Percentiles rank a stretch among this genome's conserved stretches.
These are phyloP conservation scores for Ciona savignyi DNA, from an alignment of 23 tunicate species.

Conservation along the genomic window DNA sequence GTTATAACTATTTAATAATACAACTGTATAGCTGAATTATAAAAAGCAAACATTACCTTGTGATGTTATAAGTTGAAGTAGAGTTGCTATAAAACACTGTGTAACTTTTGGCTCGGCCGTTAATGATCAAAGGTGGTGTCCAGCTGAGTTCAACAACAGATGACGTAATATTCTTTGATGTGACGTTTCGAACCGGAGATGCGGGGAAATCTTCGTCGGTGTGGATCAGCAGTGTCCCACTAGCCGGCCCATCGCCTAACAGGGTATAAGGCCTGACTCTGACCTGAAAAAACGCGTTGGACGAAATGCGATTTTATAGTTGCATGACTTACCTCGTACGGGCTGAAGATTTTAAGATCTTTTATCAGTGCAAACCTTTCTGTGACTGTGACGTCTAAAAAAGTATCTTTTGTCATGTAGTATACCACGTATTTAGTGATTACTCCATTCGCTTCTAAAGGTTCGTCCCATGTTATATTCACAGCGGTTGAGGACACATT, in stretches of 20 bases:
- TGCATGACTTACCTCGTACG: background rate
- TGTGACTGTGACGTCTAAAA: background rate
- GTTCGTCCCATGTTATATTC: background rate
- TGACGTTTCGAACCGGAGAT: constrained; percentile 38
- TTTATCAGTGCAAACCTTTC: background rate
- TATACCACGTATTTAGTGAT: background rate
- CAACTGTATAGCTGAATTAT: too few relatives aligned
- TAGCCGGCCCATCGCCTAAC: background rate
- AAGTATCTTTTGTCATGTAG: background rate
- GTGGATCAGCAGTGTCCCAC: constrained; percentile 21
- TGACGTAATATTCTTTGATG: constrained; percentile 40
- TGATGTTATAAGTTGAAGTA: background rate
- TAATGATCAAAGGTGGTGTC: constrained; percentile 41
- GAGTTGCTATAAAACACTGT: constrained; percentile 27
- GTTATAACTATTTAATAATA: background rate
- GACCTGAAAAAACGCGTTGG: too few relatives aligned
- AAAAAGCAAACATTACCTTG: constrained; percentile 3
- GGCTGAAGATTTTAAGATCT: background rate
- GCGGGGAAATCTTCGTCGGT: constrained; percentile 58
- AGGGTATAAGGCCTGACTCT: background rate
- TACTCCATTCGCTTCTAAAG: background rate
- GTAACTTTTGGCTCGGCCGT: constrained; percentile 60
- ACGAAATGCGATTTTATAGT: too few relatives aligned
- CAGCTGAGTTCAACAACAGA: constrained; percentile 25
- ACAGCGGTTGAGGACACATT: background rate